Base-by-base conservation (phyloP, 2,113 vertebrate genomes). In the Trichomycterus rosablanca region DNA sequence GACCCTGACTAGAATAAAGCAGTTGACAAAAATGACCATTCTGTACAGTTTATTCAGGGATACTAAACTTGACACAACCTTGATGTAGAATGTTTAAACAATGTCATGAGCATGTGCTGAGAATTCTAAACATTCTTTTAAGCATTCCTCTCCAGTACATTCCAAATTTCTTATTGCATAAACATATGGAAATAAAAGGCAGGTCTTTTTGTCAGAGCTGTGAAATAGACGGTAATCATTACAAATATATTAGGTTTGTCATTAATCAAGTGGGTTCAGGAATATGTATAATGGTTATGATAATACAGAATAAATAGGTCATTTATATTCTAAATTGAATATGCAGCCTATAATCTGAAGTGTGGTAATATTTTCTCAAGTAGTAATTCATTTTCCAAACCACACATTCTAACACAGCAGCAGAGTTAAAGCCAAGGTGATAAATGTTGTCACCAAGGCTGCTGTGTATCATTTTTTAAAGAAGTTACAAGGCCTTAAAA, bases 271-370 rank as follows among this genome's bases (percentile, higher is more conserved):
- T 14, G 45, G 16, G 49, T 52, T 53, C 15, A 30, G 26, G 23
- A 53, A 65, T 60, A 60, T 50, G 63, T 59, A 74, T 64, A 64
- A 60, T 42, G 34, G 65, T 42, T 68, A 53, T 58, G 52, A 71
- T 74, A 62, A 59, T 32, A 49, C 51, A 60, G 34, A 45, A 74
- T 71, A 68, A 74, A 74, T 58, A 71, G 60, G 56, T 28, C 61
- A 74, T 74, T 74, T 59, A 62, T 74, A 66, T 74, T 71, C 56
- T 24, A 62, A 74, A 74, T 66, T 55, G 68, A 74, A 68, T 60
- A 62, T 62, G 44, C 61, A 61, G 50, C 55, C 61, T 65, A 55
- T 71, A 71, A 71, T 74, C 61, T 74, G 54, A 64, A 74, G 63
- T 70, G 68, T 59, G 40, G 73, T 68, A 65, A 68, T 71, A 74